Evolutionary conservation across 2,113 vertebrate species (phyloP).

Genomic region (Elachura formosa): DNA sequence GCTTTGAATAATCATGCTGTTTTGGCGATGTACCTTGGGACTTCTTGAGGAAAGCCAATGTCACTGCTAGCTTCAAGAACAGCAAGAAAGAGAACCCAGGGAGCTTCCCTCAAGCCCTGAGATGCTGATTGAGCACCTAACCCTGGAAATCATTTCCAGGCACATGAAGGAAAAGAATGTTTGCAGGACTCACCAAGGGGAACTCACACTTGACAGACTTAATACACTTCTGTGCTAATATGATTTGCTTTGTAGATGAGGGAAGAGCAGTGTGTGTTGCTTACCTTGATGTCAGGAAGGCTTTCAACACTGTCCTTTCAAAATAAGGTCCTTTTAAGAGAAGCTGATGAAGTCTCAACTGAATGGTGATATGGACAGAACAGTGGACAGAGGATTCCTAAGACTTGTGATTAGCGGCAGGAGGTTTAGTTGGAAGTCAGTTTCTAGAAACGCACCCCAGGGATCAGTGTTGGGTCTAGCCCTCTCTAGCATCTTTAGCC

Average conservation of each 20-base stretch:
- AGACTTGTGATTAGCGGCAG: background rate
- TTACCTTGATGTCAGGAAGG: background rate
- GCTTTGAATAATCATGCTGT: background rate
- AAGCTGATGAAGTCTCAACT: background rate
- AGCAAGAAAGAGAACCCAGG: background rate
- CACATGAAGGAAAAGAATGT: background rate
- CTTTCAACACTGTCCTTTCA: background rate
- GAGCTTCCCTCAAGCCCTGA: background rate
- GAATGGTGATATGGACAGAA: background rate
- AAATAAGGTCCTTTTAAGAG: background rate
- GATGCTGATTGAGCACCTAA: background rate
- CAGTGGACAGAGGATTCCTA: background rate
- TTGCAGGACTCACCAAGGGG: background rate
- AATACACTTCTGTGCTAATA: background rate
- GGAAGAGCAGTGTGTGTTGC: background rate
- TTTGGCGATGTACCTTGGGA: background rate
- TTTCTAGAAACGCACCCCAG: background rate
- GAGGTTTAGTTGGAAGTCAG: background rate
- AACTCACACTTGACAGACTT: background rate
- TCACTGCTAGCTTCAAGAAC: background rate
- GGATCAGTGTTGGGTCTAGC: background rate
- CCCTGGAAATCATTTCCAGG: background rate
- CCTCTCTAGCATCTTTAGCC: background rate
- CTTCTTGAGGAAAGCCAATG: background rate
- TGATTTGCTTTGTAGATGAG: background rate